These are phyloP conservation scores for Scyliorhinus canicula DNA, from an alignment of 2,797 vertebrate species.

Conservation along the genomic window DNA sequence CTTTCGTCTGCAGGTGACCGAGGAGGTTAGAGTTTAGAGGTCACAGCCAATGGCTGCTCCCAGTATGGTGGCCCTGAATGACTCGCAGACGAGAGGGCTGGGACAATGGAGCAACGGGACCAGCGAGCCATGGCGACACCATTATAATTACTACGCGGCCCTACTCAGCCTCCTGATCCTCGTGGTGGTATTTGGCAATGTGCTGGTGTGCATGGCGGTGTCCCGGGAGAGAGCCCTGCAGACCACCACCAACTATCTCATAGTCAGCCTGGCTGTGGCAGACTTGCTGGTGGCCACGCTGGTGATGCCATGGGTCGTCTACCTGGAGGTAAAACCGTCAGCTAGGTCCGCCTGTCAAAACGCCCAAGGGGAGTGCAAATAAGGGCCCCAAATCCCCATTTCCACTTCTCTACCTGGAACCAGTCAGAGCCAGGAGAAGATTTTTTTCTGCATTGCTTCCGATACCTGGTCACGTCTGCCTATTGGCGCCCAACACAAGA, in stretches of 20 bases:
- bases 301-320: slow-evolving; percentile 84
- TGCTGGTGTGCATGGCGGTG: slow-evolving; percentile 85
- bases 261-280: slow-evolving; percentile 83
- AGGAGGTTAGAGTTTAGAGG: not conserved
- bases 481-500: too few species aligned
- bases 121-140: not conserved
- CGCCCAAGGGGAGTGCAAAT: too few species aligned
- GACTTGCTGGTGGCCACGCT: slow-evolving; percentile 82
- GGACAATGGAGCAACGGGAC: not conserved
- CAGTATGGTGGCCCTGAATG: not conserved
- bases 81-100: not conserved
- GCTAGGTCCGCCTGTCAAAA: too few species aligned
- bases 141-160: not conserved
- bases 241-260: slow-evolving; percentile 95
- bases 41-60: not conserved
- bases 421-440: too few species aligned
- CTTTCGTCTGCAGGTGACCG: not conserved
- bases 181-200: slow-evolving; percentile 77
- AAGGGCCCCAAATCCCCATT: too few species aligned
- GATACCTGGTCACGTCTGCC: too few species aligned
- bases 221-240: slow-evolving; percentile 81
- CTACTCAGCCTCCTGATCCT: slow-evolving; percentile 63
- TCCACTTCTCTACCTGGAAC: too few species aligned
- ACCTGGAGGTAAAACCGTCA: slow-evolving; percentile 67
- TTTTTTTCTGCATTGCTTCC: too few species aligned